phyloP scores from a whole-genome alignment of 2,797 vertebrate genomes.

The Falco biarmicus region DNA sequence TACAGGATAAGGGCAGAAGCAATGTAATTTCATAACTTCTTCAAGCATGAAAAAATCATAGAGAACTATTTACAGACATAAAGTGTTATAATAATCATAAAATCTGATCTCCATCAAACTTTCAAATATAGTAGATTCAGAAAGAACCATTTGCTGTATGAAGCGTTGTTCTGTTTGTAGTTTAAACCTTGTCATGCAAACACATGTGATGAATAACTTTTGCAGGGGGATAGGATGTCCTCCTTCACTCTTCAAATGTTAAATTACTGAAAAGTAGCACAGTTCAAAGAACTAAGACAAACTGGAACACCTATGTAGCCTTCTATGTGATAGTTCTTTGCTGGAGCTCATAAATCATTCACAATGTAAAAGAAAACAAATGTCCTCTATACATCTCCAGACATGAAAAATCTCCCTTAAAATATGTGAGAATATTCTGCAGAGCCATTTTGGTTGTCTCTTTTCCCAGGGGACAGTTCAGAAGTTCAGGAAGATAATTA shows the following conservation, averaged over 20 bases:
- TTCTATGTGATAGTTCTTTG: not conserved
- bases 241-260: not conserved
- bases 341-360: not conserved
- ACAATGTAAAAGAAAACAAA: conserved; percentile 15
- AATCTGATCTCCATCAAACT: not conserved
- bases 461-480: not conserved
- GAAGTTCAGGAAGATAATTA: not conserved
- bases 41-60: not conserved
- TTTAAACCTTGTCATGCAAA: not conserved
- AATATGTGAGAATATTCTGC: not conserved
- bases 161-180: not conserved
- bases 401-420: conserved; percentile 8
- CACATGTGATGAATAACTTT: not conserved
- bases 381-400: conserved; percentile 2
- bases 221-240: not conserved
- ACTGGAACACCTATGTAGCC: not conserved
- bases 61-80: not conserved
- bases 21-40: not conserved
- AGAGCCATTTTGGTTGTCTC: not conserved
- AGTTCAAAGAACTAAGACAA: not conserved
- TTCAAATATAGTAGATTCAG: not conserved
- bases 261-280: not conserved
- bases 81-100: not conserved
- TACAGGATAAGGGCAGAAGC: not conserved
- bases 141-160: not conserved